A percentile compares a stretch with the other conserved stretches of the same genome.
Evolutionary conservation across 2,888 invertebrate genomes (phyloP).

Genomic region (Cataglyphis altisquamis): DNA sequence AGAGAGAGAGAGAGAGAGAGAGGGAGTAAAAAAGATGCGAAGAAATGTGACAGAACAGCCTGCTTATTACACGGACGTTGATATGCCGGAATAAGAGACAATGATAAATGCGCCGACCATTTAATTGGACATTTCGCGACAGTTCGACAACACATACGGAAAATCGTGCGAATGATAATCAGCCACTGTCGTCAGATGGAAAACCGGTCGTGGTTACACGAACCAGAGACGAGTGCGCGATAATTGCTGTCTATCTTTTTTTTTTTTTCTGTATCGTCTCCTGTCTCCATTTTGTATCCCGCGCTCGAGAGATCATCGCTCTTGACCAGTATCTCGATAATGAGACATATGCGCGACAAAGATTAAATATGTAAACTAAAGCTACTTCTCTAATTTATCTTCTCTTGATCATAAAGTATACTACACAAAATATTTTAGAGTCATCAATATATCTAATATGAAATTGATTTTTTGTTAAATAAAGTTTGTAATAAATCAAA

Average conservation of each 20-base stretch:
- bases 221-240: constrained; percentile 38
- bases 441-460: not conserved
- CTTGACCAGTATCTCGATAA: constrained; percentile 32
- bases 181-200: constrained; percentile 34
- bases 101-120: constrained; percentile 20
- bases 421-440: not conserved
- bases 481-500: not conserved
- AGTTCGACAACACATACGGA: constrained; percentile 9
- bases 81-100: not conserved
- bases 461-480: not conserved
- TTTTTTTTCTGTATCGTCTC: constrained; percentile 22
- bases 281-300: constrained; percentile 35
- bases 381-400: constrained; percentile 32
- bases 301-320: constrained; percentile 33
- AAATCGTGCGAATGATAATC: constrained; percentile 37
- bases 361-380: constrained; percentile 26
- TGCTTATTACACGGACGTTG: not conserved
- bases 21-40: not conserved
- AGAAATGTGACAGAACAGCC: not conserved
- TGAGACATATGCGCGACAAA: constrained; percentile 25
- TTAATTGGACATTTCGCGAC: constrained; percentile 45
- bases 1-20: not conserved
- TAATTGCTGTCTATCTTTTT: constrained; percentile 33
- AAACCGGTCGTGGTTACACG: constrained; percentile 43
- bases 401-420: constrained; percentile 9